Conservation (phyloP, 2,797 vertebrate species). For the Chiloscyllium punctatum region DNA sequence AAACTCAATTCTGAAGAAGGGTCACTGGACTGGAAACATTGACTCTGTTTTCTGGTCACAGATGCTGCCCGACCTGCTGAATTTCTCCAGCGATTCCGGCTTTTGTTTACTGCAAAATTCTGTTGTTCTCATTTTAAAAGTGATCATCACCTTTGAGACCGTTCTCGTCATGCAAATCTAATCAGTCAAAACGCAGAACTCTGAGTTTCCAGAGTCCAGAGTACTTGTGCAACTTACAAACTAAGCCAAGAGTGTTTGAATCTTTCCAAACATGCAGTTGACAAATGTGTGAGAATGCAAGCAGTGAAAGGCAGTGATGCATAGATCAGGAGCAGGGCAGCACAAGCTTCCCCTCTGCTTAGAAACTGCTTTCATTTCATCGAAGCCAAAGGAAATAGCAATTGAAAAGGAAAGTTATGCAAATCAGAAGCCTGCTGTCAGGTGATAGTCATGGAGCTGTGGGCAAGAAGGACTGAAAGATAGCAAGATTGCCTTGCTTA, state of each 20-base stretch:
- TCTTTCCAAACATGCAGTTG: background rate
- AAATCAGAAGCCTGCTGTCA: conserved; percentile 23
- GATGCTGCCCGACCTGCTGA: too few species aligned
- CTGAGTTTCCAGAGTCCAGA: background rate
- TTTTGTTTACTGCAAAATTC: background rate
- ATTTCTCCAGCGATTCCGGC: too few species aligned
- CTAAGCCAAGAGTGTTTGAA: background rate
- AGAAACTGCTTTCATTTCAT: conserved; percentile 14
- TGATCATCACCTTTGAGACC: background rate
- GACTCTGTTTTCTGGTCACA: too few species aligned
- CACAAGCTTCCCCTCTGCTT: background rate
- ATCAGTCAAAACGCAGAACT: background rate
- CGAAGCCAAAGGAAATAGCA: background rate
- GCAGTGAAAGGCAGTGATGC: background rate
- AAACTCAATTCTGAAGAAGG: too few species aligned
- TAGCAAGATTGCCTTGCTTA: background rate
- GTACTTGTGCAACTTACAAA: background rate
- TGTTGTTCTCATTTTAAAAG: background rate
- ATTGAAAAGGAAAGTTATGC: conserved; percentile 20
- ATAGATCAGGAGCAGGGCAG: background rate
- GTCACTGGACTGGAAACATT: too few species aligned
- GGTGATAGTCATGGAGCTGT: conserved; percentile 19
- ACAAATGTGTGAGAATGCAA: background rate
- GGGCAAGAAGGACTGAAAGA: background rate
- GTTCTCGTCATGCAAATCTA: background rate